These are phyloP conservation scores for Campylorhamphus procurvoides DNA, from an alignment of 2,113 vertebrate species.

Conservation along the genomic window DNA sequence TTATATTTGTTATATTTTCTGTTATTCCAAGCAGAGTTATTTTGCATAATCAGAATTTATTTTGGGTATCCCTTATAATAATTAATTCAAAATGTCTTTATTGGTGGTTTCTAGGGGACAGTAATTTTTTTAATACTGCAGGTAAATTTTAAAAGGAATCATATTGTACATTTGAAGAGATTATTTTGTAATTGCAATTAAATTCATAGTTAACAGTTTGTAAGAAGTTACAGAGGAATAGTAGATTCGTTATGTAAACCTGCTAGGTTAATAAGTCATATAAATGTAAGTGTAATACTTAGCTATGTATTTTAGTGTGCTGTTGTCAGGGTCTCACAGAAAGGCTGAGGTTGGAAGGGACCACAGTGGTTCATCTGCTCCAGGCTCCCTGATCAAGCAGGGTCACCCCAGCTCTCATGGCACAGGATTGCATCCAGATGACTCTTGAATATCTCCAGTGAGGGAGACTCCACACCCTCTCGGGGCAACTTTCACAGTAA, in stretches of 20 bases:
- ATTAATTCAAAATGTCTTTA: not conserved
- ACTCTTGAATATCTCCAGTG: not conserved
- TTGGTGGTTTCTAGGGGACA: not conserved
- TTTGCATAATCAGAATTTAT: not conserved
- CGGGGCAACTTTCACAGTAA: not conserved
- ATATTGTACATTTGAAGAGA: not conserved
- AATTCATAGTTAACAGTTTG: not conserved
- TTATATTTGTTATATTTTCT: not conserved
- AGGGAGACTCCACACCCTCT: not conserved
- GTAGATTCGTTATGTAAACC: not conserved
- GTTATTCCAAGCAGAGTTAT: not conserved
- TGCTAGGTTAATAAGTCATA: not conserved
- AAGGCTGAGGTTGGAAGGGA: not conserved
- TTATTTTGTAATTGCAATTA: not conserved
- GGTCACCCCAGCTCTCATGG: accelerated
- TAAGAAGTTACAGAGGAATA: not conserved
- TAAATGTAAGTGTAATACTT: not conserved
- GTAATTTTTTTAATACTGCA: not conserved
- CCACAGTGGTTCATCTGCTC: accelerated
- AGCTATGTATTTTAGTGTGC: not conserved
- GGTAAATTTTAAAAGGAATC: not conserved
- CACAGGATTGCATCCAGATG: not conserved
- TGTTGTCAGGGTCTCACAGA: not conserved
- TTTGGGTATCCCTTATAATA: not conserved
- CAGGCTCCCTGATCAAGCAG: not conserved